These are phyloP conservation scores for Capromys pilorides DNA, from an alignment of 2,797 vertebrate species.

Conservation along the genomic window DNA sequence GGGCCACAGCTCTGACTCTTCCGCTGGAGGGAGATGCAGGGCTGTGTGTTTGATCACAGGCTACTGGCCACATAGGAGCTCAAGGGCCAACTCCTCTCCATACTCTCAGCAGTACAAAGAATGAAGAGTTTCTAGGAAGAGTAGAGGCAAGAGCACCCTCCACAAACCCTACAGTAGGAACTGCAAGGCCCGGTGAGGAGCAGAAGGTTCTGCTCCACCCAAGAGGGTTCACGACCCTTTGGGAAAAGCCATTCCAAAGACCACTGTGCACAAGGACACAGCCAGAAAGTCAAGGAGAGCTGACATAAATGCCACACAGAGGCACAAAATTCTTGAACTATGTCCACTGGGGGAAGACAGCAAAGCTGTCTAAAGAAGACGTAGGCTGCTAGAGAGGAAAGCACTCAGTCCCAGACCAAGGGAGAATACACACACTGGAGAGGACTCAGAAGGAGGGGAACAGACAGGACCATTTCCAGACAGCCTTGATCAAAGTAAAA, in stretches of 20 bases:
- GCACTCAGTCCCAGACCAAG: neutral
- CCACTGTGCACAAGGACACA: neutral
- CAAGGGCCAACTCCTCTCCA: neutral
- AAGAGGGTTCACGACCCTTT: neutral
- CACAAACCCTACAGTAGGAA: neutral
- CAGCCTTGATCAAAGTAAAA: neutral
- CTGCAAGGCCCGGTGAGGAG: neutral
- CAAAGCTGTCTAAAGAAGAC: neutral
- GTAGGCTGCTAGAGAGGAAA: neutral
- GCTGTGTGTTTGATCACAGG: neutral
- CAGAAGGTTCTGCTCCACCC: neutral
- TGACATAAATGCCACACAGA: neutral
- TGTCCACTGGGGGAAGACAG: neutral
- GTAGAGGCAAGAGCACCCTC: neutral
- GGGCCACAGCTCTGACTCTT: neutral
- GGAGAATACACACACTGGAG: neutral
- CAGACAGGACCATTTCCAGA: neutral
- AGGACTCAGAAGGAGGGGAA: neutral
- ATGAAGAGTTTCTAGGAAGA: neutral
- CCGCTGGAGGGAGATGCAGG: neutral
- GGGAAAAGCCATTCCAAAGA: neutral
- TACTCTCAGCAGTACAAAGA: neutral
- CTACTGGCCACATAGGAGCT: neutral
- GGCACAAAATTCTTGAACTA: neutral
- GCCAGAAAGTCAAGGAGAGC: neutral